Conservation (phyloP, 2,888 invertebrate species). For the Girardia tigrina region DNA sequence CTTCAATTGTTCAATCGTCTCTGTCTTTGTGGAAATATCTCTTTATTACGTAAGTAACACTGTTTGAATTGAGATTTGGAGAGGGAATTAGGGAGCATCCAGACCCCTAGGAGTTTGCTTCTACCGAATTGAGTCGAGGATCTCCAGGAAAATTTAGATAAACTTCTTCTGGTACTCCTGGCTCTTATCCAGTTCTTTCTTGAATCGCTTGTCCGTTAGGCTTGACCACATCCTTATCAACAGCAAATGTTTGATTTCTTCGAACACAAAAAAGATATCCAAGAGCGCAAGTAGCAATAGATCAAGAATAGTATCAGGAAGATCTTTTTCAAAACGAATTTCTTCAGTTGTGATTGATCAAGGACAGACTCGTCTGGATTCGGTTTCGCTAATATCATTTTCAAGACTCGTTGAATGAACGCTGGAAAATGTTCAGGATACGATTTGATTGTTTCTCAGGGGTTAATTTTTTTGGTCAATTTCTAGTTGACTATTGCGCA, state of each 20-base stretch:
- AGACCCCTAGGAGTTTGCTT: too few relatives aligned
- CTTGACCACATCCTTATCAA: slow-evolving; percentile 74
- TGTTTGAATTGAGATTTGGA: too few relatives aligned
- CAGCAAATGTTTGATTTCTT: slow-evolving; percentile 75
- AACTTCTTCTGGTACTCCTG: slow-evolving; percentile 77
- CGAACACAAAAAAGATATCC: slow-evolving; percentile 77
- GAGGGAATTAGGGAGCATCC: too few relatives aligned
- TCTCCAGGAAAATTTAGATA: slow-evolving; percentile 29
- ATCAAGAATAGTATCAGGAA: slow-evolving; percentile 76
- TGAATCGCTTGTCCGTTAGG: slow-evolving; percentile 57
- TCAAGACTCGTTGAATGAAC: slow-evolving; percentile 47
- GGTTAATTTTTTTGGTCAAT: slow-evolving; percentile 82
- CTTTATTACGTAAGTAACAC: too few relatives aligned
- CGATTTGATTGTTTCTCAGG: slow-evolving; percentile 58
- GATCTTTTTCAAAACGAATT: slow-evolving; percentile 63
- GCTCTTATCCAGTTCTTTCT: slow-evolving; percentile 66
- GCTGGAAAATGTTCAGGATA: slow-evolving; percentile 43
- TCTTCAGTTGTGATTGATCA: slow-evolving; percentile 45
- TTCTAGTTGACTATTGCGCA: slow-evolving; percentile 98
- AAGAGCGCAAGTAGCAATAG: slow-evolving; percentile 83
- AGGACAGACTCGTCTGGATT: not conserved
- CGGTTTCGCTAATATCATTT: slow-evolving; percentile 55
- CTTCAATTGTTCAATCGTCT: too few relatives aligned
- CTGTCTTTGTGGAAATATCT: too few relatives aligned
- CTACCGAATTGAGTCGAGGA: too few relatives aligned